Evolutionary conservation across 2,888 invertebrate species (phyloP).

Genomic region (Megastigmus dorsalis): DNA sequence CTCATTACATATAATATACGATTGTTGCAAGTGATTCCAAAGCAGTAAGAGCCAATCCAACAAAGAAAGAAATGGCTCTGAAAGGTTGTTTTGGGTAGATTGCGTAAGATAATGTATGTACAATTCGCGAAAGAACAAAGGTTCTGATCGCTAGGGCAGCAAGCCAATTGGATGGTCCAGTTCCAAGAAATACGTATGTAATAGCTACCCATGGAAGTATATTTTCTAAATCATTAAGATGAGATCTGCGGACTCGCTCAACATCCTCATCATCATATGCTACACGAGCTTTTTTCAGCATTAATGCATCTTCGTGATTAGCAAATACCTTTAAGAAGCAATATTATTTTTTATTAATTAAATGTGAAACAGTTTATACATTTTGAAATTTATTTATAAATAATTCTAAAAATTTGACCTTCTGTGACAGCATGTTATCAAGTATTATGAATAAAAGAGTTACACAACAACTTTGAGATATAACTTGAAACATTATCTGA

Average conservation of each 20-base stretch:
- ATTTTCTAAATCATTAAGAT: conserved; percentile 79
- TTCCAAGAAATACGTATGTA: conserved; percentile 76
- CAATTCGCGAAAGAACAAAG: conserved; percentile 75
- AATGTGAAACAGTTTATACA: no score
- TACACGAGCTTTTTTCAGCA: conserved; percentile 54
- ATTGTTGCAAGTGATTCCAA: conserved; percentile 72
- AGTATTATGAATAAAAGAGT: neutral
- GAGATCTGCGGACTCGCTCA: conserved; percentile 77
- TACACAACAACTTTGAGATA: no score
- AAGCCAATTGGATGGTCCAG: conserved; percentile 73
- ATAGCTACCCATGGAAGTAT: conserved; percentile 76
- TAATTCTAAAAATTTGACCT: neutral
- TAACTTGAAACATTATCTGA: no score
- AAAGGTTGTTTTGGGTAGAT: conserved; percentile 75
- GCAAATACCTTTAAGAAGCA: conserved; percentile 61
- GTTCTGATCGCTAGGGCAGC: conserved; percentile 76
- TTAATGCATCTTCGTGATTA: conserved; percentile 63
- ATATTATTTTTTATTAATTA: neutral
- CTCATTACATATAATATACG: conserved; percentile 30
- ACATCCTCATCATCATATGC: conserved; percentile 73
- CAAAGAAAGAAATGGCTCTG: conserved; percentile 73
- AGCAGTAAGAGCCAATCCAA: conserved; percentile 70
- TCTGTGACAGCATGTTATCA: neutral
- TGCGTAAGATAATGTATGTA: conserved; percentile 77
- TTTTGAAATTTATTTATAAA: no score